These are phyloP conservation scores for Boloria selene DNA, from an alignment of 2,888 invertebrate genomes.

Conservation along the genomic window DNA sequence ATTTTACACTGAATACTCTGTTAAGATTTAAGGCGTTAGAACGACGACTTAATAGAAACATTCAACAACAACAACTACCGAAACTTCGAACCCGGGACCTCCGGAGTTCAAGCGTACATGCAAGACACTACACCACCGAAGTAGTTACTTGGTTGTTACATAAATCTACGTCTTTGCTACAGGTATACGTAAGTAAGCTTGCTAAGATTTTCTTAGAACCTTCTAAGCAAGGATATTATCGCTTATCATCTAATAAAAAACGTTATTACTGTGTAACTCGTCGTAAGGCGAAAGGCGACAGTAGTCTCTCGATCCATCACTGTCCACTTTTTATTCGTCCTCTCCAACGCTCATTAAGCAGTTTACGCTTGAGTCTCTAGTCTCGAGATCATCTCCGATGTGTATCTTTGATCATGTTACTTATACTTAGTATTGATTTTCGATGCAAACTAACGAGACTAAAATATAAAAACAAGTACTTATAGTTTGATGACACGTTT, in stretches of 20 bases:
- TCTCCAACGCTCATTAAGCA: conserved; percentile 23
- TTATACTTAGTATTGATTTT: background rate
- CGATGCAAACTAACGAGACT: background rate
- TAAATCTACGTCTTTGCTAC: no score
- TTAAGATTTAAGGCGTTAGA: no score
- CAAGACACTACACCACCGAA: no score
- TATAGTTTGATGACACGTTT: no score
- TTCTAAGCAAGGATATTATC: conserved; percentile 8
- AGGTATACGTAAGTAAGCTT: no score
- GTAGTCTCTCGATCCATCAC: conserved; percentile 23
- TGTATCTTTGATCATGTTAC: background rate
- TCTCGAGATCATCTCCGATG: conserved; percentile 18
- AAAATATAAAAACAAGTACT: no score
- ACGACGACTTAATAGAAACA: no score
- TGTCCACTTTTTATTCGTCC: conserved; percentile 23
- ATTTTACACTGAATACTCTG: no score
- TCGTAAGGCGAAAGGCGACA: conserved; percentile 1
- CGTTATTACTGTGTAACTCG: background rate
- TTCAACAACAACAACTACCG: no score
- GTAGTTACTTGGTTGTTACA: no score
- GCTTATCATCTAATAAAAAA: conserved; percentile 2
- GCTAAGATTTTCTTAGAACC: background rate
- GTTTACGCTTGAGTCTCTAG: conserved; percentile 24
- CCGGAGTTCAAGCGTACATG: no score
- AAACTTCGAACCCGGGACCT: no score